phyloP scores from a whole-genome alignment of 2,797 vertebrate genomes.

The Rhinogobio ventralis region DNA sequence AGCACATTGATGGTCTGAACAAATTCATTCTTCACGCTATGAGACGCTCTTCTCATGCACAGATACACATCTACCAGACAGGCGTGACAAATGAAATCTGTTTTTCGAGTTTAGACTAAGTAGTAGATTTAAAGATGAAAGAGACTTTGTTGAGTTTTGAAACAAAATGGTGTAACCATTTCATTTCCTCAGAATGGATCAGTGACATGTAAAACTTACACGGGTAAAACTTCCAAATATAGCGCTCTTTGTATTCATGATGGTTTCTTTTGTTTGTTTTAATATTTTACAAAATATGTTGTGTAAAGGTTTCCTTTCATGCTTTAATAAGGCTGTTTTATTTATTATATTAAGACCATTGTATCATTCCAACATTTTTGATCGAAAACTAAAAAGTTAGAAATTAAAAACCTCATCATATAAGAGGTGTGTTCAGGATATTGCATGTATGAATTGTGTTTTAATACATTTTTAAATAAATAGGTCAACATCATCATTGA shows the following conservation, averaged over 20 bases:
- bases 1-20: slow-evolving; percentile 46
- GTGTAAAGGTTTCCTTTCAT: not conserved
- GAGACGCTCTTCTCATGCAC: slow-evolving; percentile 20
- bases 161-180: not conserved
- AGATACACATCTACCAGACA: slow-evolving; percentile 36
- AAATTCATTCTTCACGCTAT: slow-evolving; percentile 30
- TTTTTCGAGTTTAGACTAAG: not conserved
- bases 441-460: not conserved
- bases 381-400: not conserved
- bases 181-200: not conserved
- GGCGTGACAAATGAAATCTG: not conserved
- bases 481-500: not conserved
- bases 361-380: not conserved
- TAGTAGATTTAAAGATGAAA: not conserved
- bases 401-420: not conserved
- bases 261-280: not conserved
- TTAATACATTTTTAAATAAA: not conserved
- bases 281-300: not conserved
- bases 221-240: not conserved
- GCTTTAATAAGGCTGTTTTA: not conserved
- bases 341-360: not conserved
- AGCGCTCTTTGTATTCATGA: not conserved
- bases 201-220: not conserved
- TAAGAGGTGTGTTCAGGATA: not conserved
- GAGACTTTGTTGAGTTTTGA: not conserved